phyloP scores from a whole-genome alignment of 2,113 vertebrate species.

The Erythrolamprus reginae region DNA sequence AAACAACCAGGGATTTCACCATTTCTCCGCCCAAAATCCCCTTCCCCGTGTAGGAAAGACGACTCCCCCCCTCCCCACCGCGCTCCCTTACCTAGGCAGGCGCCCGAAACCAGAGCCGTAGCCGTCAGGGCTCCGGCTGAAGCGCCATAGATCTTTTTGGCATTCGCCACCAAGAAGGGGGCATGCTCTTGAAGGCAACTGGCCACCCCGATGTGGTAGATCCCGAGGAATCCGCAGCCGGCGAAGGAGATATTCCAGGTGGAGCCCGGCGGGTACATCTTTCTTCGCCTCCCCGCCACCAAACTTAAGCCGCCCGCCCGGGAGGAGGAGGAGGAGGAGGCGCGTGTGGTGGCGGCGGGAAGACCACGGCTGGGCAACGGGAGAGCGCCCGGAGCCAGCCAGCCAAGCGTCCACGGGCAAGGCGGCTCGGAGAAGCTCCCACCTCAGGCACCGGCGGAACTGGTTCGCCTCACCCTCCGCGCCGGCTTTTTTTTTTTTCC shows the following conservation, averaged over 20 bases:
- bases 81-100: constrained; percentile 77
- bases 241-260: constrained; percentile 97
- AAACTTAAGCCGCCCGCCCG: background rate
- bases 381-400: too few species aligned
- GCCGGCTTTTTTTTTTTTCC: too few species aligned
- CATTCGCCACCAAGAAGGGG: constrained; percentile 88
- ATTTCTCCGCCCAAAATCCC: background rate
- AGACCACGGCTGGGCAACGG: background rate
- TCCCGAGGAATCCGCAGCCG: constrained; percentile 92
- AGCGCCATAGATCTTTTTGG: constrained; percentile 88
- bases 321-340: too few species aligned
- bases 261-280: constrained; percentile 85
- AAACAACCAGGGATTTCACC: background rate
- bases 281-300: constrained; percentile 25
- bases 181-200: constrained; percentile 89
- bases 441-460: too few species aligned
- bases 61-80: too few species aligned
- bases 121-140: constrained; percentile 92
- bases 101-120: constrained; percentile 81
- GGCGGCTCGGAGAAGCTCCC: background rate
- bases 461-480: background rate
- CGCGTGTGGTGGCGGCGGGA: background rate
- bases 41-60: background rate
- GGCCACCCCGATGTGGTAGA: constrained; percentile 94
- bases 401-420: background rate